A percentile compares a stretch with the other conserved stretches of the same genome.
Evolutionary conservation across 2,113 vertebrate species (phyloP).

Genomic region (Grallaria varia): DNA sequence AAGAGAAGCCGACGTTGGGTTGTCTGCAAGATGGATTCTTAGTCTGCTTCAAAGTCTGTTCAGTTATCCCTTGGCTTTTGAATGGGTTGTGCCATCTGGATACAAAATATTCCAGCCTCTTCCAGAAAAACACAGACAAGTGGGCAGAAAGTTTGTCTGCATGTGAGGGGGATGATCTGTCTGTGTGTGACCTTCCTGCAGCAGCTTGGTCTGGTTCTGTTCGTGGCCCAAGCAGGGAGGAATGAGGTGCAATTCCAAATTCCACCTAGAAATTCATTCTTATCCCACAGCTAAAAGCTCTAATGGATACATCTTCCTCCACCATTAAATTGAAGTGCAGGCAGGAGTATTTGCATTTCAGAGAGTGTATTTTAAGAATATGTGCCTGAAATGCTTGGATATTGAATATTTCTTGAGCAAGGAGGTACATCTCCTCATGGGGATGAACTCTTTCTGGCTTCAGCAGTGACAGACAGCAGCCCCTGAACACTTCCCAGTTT

Average conservation of each 20-base stretch:
- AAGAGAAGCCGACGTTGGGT: not conserved
- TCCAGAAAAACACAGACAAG: not conserved
- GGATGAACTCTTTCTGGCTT: not conserved
- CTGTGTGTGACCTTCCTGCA: not conserved
- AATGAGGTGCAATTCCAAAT: not conserved
- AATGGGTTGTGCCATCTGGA: not conserved
- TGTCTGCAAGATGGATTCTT: not conserved
- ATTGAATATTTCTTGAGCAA: not conserved
- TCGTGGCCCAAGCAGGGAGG: not conserved
- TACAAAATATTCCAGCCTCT: not conserved
- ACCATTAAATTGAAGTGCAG: not conserved
- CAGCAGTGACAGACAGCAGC: not conserved
- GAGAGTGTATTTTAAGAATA: not conserved
- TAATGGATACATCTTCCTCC: not conserved
- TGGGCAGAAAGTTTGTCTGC: not conserved
- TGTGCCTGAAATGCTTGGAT: not conserved
- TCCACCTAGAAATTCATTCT: not conserved
- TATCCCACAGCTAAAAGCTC: not conserved
- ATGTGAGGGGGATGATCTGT: not conserved
- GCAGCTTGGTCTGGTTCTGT: not conserved
- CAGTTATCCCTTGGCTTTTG: not conserved
- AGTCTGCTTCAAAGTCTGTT: not conserved
- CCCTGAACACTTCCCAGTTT: not conserved
- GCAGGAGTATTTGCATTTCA: not conserved
- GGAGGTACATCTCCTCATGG: not conserved